phyloP scores from a whole-genome alignment of 2,113 vertebrate species.

The Pachyramphus minor region DNA sequence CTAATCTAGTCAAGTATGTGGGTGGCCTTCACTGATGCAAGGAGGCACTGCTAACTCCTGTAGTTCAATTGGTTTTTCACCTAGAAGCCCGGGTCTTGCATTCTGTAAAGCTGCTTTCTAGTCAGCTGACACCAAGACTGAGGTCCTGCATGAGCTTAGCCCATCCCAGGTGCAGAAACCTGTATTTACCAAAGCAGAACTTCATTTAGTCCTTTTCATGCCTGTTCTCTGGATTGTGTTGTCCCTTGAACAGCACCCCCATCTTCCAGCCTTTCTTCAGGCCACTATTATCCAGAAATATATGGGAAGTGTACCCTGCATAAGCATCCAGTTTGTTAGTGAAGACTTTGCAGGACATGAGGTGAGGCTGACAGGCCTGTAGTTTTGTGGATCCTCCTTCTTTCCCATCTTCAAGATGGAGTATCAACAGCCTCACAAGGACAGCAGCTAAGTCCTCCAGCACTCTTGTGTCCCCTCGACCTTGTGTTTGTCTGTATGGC shows the following conservation, averaged over 20 bases:
- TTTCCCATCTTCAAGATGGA: not conserved
- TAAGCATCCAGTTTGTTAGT: not conserved
- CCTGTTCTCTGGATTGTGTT: not conserved
- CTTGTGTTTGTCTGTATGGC: not conserved
- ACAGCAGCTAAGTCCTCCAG: not conserved
- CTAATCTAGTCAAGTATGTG: not conserved
- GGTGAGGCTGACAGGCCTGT: not conserved
- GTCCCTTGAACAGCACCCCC: rapidly evolving
- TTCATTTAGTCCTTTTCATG: not conserved
- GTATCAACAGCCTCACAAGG: not conserved
- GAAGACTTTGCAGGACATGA: not conserved
- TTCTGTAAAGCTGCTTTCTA: not conserved
- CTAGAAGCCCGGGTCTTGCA: not conserved
- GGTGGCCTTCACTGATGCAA: not conserved
- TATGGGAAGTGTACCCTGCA: not conserved
- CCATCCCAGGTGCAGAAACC: not conserved
- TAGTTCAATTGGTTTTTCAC: not conserved
- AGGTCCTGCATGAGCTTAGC: not conserved
- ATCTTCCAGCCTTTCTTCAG: not conserved
- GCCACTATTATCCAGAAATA: rapidly evolving
- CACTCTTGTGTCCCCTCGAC: not conserved
- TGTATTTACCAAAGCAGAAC: not conserved
- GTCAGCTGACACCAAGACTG: not conserved
- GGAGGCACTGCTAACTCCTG: not conserved
- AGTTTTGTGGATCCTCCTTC: not conserved